Evolutionary conservation across 2,113 vertebrate species (phyloP).

Genomic region (Oryzias javanicus): DNA sequence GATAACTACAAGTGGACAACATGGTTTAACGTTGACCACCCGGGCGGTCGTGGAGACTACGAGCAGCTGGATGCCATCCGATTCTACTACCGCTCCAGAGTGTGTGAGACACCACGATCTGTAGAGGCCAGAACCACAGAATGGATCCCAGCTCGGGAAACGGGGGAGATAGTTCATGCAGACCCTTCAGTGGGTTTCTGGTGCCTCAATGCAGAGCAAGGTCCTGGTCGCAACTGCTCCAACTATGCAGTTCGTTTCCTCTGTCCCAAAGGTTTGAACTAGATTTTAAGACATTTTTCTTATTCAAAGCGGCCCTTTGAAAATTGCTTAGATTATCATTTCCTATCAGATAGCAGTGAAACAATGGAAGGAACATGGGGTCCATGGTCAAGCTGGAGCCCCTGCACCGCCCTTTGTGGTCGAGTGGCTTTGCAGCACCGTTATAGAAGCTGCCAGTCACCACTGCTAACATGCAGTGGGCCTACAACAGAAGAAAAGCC

Average conservation of each 20-base stretch:
- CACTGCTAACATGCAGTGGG: constrained; percentile 78
- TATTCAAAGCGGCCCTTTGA: not conserved
- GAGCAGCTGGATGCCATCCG: constrained; percentile 87
- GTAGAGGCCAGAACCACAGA: constrained; percentile 87
- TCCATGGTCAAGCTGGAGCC: constrained; percentile 89
- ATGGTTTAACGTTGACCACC: constrained; percentile 91
- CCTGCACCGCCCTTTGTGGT: constrained; percentile 85
- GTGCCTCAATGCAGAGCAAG: constrained; percentile 88
- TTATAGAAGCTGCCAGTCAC: constrained; percentile 82
- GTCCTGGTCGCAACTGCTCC: constrained; percentile 77
- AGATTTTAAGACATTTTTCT: not conserved
- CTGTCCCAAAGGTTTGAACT: constrained; percentile 79
- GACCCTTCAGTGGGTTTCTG: constrained; percentile 84
- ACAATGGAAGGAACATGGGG: constrained; percentile 79
- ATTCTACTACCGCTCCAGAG: constrained; percentile 83
- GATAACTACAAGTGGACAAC: constrained; percentile 84
- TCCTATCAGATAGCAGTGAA: constrained; percentile 66
- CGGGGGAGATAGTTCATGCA: constrained; percentile 82
- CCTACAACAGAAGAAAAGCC: constrained; percentile 81
- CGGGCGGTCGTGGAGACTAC: constrained; percentile 86
- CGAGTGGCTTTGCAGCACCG: constrained; percentile 84
- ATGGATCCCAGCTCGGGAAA: constrained; percentile 79
- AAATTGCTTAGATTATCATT: constrained; percentile 6
- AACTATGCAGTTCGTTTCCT: constrained; percentile 84
- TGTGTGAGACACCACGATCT: constrained; percentile 77